These are phyloP conservation scores for Tenualosa ilisha DNA, from an alignment of 2,797 vertebrate genomes.

Conservation along the genomic window DNA sequence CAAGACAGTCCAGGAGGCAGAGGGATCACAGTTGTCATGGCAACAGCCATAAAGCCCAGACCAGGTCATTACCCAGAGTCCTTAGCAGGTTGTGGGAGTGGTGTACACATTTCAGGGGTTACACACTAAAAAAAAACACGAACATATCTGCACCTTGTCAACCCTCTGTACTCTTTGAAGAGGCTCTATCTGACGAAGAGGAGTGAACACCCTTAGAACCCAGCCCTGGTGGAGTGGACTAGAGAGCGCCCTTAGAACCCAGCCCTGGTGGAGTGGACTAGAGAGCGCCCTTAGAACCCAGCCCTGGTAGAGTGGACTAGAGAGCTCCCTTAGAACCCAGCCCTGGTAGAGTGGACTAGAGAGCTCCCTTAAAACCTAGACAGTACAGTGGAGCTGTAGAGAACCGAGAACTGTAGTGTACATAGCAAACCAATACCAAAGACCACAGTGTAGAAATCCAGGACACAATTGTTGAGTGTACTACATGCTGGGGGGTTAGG, in stretches of 20 bases:
- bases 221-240: background rate
- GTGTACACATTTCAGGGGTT: background rate
- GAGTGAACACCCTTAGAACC: background rate
- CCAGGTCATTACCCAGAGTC: slow-evolving; percentile 46
- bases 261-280: background rate
- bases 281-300: background rate
- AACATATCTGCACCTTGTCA: slow-evolving; percentile 10
- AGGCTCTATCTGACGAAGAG: background rate
- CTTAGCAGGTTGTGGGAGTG: slow-evolving; percentile 28
- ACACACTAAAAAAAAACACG: background rate
- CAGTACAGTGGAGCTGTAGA: slow-evolving; percentile 14
- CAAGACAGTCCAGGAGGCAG: slow-evolving; percentile 14
- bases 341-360: background rate
- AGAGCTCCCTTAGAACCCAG: background rate
- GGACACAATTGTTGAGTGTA: background rate
- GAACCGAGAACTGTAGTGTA: background rate
- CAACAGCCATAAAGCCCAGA: slow-evolving; percentile 38
- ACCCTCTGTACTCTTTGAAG: background rate
- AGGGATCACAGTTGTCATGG: slow-evolving; percentile 43
- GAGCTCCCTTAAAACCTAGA: background rate
- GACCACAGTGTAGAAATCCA: background rate
- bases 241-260: background rate
- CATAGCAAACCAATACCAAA: background rate
- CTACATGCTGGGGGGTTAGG: background rate
- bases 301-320: background rate